Percentiles rank a stretch among this genome's conserved stretches.
Evolutionary conservation across 2,888 invertebrate species (phyloP).

Genomic region (Auanema freiburgensis): DNA sequence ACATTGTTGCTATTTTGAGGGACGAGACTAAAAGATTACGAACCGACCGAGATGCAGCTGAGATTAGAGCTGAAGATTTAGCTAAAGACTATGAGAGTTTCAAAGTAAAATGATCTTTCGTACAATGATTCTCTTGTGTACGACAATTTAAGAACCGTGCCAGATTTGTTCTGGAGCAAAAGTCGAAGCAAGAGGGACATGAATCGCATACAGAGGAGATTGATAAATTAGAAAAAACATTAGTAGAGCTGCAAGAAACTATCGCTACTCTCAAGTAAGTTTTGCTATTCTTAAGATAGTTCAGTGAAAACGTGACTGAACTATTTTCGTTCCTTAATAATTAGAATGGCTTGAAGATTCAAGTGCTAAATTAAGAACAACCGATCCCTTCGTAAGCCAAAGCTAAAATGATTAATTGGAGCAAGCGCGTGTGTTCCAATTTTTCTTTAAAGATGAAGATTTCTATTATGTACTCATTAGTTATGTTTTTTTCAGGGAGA

Average conservation of each 20-base stretch:
- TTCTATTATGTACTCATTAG: too few relatives aligned
- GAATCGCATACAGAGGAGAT: constrained; percentile 12
- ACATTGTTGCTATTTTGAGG: constrained; percentile 15
- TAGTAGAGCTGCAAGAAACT: constrained; percentile 7
- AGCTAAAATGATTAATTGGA: too few relatives aligned
- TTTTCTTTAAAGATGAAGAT: too few relatives aligned
- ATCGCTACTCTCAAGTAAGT: background rate
- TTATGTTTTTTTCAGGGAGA: constrained; percentile 5
- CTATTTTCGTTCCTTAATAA: too few relatives aligned
- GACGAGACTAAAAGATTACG: constrained; percentile 29
- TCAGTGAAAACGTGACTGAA: too few relatives aligned
- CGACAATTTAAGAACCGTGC: constrained; percentile 13
- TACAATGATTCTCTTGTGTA: background rate
- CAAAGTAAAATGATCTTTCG: constrained; percentile 26
- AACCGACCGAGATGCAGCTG: constrained; percentile 23
- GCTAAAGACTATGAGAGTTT: constrained; percentile 34
- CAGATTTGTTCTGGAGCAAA: constrained; percentile 21
- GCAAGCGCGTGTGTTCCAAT: too few relatives aligned
- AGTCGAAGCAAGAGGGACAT: constrained; percentile 5
- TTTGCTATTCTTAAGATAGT: too few relatives aligned
- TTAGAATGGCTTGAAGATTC: too few relatives aligned
- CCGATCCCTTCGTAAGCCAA: too few relatives aligned
- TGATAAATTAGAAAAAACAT: constrained; percentile 14
- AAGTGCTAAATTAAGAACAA: too few relatives aligned
- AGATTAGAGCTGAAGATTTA: constrained; percentile 28